Percentiles rank a stretch among this genome's conserved stretches.
Conservation (phyloP, 2,113 vertebrate genomes). For the Anser cygnoides region DNA sequence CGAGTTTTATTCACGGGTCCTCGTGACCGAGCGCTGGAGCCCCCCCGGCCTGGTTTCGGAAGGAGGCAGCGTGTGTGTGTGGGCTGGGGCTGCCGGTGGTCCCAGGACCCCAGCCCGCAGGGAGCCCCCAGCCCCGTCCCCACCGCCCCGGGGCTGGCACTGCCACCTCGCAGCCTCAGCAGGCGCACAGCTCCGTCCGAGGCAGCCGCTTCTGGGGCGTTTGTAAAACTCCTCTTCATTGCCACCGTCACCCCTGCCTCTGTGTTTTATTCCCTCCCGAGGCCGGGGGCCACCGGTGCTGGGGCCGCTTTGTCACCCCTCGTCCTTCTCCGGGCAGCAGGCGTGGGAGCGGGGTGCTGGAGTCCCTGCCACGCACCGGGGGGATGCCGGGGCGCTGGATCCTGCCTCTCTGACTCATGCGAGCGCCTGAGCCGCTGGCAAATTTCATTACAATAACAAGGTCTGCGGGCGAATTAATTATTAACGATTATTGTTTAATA, state of each 20-base stretch:
- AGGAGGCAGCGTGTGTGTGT: neutral
- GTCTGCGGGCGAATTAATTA: slow-evolving; percentile 57
- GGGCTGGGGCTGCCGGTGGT: neutral
- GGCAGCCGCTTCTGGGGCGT: neutral
- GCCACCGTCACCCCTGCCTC: neutral
- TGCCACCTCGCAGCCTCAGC: neutral
- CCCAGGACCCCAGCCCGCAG: neutral
- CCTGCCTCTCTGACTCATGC: neutral
- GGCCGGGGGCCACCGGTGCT: no score
- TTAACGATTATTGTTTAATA: slow-evolving; percentile 65
- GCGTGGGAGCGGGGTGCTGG: neutral
- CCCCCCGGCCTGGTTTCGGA: neutral
- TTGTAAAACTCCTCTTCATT: neutral
- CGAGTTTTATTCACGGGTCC: slow-evolving; percentile 41
- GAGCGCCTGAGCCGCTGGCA: neutral
- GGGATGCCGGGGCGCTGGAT: neutral
- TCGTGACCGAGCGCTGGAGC: slow-evolving; percentile 15
- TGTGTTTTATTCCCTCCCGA: fast-evolving
- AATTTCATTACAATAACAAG: slow-evolving; percentile 62
- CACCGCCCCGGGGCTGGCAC: no score
- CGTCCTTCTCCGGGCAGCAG: neutral
- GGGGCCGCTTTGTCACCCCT: neutral
- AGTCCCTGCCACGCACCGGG: fast-evolving
- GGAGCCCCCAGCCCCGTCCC: neutral
- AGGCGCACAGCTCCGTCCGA: neutral